phyloP scores from a whole-genome alignment of 2,888 invertebrate species.

The Drosophila borealis region DNA sequence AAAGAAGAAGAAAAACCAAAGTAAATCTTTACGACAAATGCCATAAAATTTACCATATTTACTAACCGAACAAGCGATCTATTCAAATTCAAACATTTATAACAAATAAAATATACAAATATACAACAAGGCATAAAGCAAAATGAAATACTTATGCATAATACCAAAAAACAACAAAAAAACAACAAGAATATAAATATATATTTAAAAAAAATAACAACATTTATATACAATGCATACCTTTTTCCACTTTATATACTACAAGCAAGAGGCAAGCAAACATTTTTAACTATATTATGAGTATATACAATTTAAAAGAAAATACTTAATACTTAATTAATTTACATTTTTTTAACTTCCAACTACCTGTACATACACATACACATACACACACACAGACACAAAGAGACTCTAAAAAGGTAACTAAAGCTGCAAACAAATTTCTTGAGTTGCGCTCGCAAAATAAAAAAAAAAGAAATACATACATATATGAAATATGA shows the following conservation, averaged over 20 bases:
- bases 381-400: slow-evolving; percentile 3
- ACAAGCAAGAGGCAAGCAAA: slow-evolving; percentile 31
- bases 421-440: slow-evolving; percentile 22
- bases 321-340: slow-evolving; percentile 32
- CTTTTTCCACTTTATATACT: slow-evolving; percentile 75
- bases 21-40: slow-evolving; percentile 14
- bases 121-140: slow-evolving; percentile 12
- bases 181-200: slow-evolving; percentile 17
- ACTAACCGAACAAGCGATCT: slow-evolving; percentile 60
- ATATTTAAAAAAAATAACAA: slow-evolving; percentile 18
- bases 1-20: slow-evolving; percentile 10
- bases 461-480: slow-evolving; percentile 1
- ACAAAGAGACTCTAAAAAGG: slow-evolving; percentile 22
- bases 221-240: slow-evolving; percentile 61
- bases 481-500: background rate
- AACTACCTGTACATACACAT: slow-evolving; percentile 39
- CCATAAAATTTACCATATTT: slow-evolving; percentile 61
- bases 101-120: slow-evolving; percentile 25
- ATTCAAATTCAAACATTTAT: slow-evolving; percentile 61
- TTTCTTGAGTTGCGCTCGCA: slow-evolving; percentile 11
- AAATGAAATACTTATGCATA: slow-evolving; percentile 40
- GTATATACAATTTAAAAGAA: slow-evolving; percentile 38
- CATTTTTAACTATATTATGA: slow-evolving; percentile 46
- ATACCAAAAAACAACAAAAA: slow-evolving; percentile 16
- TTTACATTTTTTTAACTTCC: slow-evolving; percentile 9